phyloP scores from a whole-genome alignment of 2,797 vertebrate species.

The Semaprochilodus insignis region DNA sequence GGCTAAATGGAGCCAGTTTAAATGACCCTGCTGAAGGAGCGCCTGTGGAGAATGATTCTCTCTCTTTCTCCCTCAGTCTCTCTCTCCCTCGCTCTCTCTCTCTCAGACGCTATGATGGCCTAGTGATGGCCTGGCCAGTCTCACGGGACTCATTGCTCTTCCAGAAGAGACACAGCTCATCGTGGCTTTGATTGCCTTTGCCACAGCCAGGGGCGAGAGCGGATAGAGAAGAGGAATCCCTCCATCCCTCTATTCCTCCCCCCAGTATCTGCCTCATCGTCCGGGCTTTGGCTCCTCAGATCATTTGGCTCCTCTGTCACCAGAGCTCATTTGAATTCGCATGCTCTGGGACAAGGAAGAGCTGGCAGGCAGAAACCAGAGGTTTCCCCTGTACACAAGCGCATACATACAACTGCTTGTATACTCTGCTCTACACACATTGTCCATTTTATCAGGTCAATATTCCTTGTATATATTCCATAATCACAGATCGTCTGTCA shows the following conservation, averaged over 20 bases:
- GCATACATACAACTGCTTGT: neutral
- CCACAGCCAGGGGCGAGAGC: conserved; percentile 66
- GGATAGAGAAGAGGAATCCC: conserved; percentile 69
- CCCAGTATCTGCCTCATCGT: conserved; percentile 44
- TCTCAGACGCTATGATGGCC: conserved; percentile 22
- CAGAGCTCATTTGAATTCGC: conserved; percentile 46
- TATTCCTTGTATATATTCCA: too few relatives aligned
- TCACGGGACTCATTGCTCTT: conserved; percentile 73
- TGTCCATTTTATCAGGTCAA: too few relatives aligned
- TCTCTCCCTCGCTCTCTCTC: conserved; percentile 23
- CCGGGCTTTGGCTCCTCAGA: conserved; percentile 38
- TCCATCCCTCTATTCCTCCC: conserved; percentile 4
- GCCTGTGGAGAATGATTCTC: conserved; percentile 53
- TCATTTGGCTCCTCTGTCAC: conserved; percentile 44
- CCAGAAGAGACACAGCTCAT: conserved; percentile 70
- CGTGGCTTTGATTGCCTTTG: conserved; percentile 73
- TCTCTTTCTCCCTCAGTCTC: conserved; percentile 32
- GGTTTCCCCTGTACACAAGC: conserved; percentile 9
- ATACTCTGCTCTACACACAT: neutral
- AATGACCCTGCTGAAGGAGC: conserved; percentile 66
- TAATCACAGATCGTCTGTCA: too few relatives aligned
- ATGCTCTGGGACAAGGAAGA: conserved; percentile 32
- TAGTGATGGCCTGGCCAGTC: conserved; percentile 52
- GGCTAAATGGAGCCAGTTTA: conserved; percentile 65
- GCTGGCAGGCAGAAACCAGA: conserved; percentile 32